Evolutionary conservation across 2,113 vertebrate genomes (phyloP), one percentile per base, ranked within the genome.

Genomic region (Pyrgilauda ruficollis): DNA sequence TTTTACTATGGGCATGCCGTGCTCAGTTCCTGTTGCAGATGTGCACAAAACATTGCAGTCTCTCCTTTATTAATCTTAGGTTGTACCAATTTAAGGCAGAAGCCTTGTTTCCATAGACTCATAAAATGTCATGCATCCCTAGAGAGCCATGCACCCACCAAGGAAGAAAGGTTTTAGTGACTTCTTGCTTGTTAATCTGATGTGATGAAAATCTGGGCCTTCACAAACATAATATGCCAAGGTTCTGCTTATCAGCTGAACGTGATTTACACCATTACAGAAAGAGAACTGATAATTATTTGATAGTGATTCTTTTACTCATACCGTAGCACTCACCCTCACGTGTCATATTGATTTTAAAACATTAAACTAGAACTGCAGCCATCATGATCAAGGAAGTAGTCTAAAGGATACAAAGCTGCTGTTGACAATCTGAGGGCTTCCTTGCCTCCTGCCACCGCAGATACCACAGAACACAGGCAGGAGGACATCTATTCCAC

Each of bases 1-100:
- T 68, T 75, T 8, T 31, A 49, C n/a, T 12, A 4, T 1, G 3
- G 19, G 5, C 16, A 21, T 33, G 8, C 31, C 1, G 0, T 55
- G 37, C 33, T 77, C 33, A 10, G 15, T 49, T 94, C 31, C 68
- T 68, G 13, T n/a, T 58, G 49, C 41, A 80, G 47, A n/a, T 33
- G n/a, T 28, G 28, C 31, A 64, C 35, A 88, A 53, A 73, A 43
- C 15, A 13, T 44, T 50, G 22, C 23, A 83, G 37, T 28, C 15
- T 76, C 41, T 74, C 55, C n/a, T 84, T 87, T 47, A 37, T 28
- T 58, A 33, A 44, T 43, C 21, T 46, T 76, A 50, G 10, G 24
- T 9, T 77, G 24, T n/a, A 77, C 28, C 17, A 53, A 0, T 56
- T 76, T 56, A 61, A 88, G 43, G 37, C 10, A 33, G 11, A 7